phyloP scores from a whole-genome alignment of 2,888 invertebrate species.

The Drosophila mimetica region DNA sequence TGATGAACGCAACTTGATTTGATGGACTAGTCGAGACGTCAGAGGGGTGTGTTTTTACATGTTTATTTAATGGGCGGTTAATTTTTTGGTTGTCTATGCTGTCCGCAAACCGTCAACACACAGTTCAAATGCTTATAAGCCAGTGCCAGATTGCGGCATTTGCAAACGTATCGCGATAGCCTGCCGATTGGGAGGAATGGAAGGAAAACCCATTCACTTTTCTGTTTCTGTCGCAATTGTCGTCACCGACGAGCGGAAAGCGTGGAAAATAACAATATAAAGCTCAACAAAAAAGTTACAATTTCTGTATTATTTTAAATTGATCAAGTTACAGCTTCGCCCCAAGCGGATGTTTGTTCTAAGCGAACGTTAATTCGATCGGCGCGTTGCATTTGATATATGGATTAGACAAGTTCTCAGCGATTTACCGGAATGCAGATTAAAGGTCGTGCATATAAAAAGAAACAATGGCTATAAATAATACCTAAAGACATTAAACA shows the following conservation, averaged over 20 bases:
- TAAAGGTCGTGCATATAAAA: constrained; percentile 15
- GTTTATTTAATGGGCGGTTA: constrained; percentile 48
- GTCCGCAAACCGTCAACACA: constrained; percentile 46
- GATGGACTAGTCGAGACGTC: constrained; percentile 8
- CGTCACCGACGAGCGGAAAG: constrained; percentile 57
- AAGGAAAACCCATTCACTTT: constrained; percentile 67
- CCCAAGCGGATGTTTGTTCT: constrained; percentile 32
- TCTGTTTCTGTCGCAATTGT: constrained; percentile 53
- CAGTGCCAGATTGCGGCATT: constrained; percentile 70
- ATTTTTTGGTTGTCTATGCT: constrained; percentile 15
- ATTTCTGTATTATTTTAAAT: constrained; percentile 43
- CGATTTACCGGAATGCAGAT: constrained; percentile 15
- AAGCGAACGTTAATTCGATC: constrained; percentile 10
- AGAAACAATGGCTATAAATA: constrained; percentile 24
- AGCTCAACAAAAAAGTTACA: constrained; percentile 35
- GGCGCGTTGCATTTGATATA: constrained; percentile 10
- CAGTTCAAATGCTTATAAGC: constrained; percentile 51
- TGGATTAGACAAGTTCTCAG: constrained; percentile 26
- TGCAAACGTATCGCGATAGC: constrained; percentile 56
- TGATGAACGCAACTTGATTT: constrained; percentile 64
- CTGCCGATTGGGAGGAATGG: constrained; percentile 36
- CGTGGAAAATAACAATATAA: constrained; percentile 62
- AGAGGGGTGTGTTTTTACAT: constrained; percentile 23
- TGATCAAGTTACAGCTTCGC: constrained; percentile 27
- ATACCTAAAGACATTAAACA: constrained; percentile 2